phyloP scores from a whole-genome alignment of 2,113 vertebrate species.

The Thamnophis sirtalis region DNA sequence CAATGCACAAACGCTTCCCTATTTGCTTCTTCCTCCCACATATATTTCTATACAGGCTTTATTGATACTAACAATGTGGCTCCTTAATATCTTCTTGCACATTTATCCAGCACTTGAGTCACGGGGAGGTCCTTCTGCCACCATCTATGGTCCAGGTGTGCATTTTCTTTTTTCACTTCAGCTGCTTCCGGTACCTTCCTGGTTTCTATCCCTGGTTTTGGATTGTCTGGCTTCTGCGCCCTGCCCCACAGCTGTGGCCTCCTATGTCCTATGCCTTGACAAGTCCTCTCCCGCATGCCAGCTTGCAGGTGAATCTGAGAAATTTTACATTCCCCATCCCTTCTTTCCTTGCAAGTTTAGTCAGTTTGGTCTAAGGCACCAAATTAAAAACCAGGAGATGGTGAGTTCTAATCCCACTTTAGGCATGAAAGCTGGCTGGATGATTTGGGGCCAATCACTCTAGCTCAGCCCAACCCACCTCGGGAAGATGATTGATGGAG shows the following conservation, averaged over 20 bases:
- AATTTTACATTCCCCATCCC: not conserved
- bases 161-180: not conserved
- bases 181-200: not conserved
- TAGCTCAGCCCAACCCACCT: not conserved
- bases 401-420: not conserved
- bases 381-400: not conserved
- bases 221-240: not conserved
- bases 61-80: not conserved
- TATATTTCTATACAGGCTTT: not conserved
- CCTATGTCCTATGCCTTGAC: not conserved
- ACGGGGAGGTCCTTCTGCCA: not conserved
- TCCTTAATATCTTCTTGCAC: not conserved
- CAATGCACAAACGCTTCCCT: not conserved
- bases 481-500: not conserved
- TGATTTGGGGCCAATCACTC: not conserved
- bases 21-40: not conserved
- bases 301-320: not conserved
- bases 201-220: not conserved
- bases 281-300: not conserved
- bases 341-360: not conserved
- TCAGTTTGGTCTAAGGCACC: not conserved
- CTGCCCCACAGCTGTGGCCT: not conserved
- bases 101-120: not conserved
- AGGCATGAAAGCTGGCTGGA: not conserved
- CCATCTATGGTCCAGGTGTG: not conserved